Evolutionary conservation across 2,888 invertebrate species (phyloP), one percentile per base, ranked within the genome.

Genomic region (Oscheius sp.): DNA sequence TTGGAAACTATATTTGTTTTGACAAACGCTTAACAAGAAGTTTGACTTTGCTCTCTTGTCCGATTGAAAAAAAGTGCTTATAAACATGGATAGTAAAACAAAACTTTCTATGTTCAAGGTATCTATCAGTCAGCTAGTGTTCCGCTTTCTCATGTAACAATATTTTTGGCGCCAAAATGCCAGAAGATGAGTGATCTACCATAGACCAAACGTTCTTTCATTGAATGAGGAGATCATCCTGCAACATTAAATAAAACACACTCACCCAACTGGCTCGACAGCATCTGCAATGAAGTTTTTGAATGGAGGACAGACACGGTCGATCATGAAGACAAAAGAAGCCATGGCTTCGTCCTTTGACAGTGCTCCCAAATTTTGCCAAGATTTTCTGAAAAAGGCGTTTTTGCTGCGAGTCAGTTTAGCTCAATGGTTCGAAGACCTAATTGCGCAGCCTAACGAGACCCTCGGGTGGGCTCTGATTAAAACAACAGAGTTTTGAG

Each of bases 351-450:
- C 94, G 79, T 94, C 93, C 83, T 93, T 93, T 0, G 93, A 92
- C 90, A 96, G 93, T 83, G 94, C 93, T 0, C 96, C 96, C 59
- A 99, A 91, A 79, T 93, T 92, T 89, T 95, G 94, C 98, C 99
- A 99, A 37, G 96, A 96, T 82, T 95, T 91, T 86, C 93, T 93
- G 89, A 37, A 89, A 82, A 70, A 73, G 53, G n/a, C 29, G 32
- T 60, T 37, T 33, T 29, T 32, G 35, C 5, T 13, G 29, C 42
- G 29, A 66, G 66, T 53, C 55, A 66, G 57, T 29, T 70, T 37
- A 58, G 47, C 37, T n/a, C 37, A 70, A 70, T 57, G 58, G 55
- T 47, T 50, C 50, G 50, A 29, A 42, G 42, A 63, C 63, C 29
- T 48, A 63, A 63, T 63, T 63, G 60, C 7, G 47, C 29, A 62